These are phyloP conservation scores for Ommatoiulus sabulosus DNA, from an alignment of 2,888 invertebrate genomes.

Conservation along the genomic window DNA sequence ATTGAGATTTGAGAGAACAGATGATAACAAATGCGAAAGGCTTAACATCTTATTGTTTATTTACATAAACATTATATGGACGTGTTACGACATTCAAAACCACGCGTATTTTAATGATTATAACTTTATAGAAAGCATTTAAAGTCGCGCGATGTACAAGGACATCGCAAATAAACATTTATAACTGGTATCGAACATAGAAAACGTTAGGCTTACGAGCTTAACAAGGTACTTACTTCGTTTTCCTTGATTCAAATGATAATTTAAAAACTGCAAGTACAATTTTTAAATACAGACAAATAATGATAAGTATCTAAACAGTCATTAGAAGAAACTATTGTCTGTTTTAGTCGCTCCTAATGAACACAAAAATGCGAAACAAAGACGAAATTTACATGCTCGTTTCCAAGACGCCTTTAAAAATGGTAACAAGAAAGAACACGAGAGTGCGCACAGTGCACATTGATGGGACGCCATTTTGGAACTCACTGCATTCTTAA, in stretches of 20 bases:
- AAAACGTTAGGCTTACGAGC: background rate
- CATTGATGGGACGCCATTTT: background rate
- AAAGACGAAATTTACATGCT: constrained; percentile 2
- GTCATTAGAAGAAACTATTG: constrained; percentile 19
- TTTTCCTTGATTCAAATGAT: background rate
- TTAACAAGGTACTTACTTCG: background rate
- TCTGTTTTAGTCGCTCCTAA: constrained; percentile 12
- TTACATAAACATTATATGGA: too few species aligned
- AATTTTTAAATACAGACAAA: constrained; percentile 19
- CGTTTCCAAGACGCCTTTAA: background rate
- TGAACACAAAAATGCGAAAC: constrained; percentile 12
- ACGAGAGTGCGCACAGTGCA: background rate
- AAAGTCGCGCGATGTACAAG: too few species aligned
- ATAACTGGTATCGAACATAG: background rate
- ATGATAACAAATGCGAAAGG: too few species aligned
- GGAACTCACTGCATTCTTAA: background rate
- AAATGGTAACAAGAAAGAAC: background rate
- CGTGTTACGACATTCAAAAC: background rate
- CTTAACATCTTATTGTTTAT: too few species aligned
- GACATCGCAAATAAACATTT: background rate
- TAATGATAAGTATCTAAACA: constrained; percentile 3
- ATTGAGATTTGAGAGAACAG: too few species aligned
- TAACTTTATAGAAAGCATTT: too few species aligned
- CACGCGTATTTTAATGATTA: background rate
- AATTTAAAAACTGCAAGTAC: constrained; percentile 6